A percentile compares a stretch with the other conserved stretches of the same genome.
phyloP scores from a whole-genome alignment of 2,113 vertebrate species.

The Psilopsiagon aymara region DNA sequence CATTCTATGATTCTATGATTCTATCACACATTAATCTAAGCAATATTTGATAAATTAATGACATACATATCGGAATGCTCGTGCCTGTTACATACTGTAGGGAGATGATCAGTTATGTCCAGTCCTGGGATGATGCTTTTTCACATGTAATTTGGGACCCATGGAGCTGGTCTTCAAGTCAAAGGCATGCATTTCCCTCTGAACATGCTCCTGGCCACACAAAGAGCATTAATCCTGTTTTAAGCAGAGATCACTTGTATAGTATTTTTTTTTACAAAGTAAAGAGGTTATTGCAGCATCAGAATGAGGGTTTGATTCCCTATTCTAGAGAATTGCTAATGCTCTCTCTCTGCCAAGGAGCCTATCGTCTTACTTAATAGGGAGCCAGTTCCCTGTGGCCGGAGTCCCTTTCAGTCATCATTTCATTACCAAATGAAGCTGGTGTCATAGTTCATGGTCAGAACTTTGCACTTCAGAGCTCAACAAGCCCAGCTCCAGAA shows the following conservation, averaged over 20 bases:
- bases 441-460: rapidly evolving
- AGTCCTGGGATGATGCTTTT: background rate
- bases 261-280: background rate
- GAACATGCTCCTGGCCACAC: background rate
- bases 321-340: background rate
- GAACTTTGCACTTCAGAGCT: background rate
- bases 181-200: background rate
- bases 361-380: background rate
- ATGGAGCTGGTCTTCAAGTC: too few species aligned
- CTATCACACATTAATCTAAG: background rate
- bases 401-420: background rate
- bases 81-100: background rate
- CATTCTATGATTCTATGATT: too few species aligned
- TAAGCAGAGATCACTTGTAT: background rate
- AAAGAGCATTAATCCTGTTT: background rate
- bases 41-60: background rate
- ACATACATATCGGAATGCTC: background rate
- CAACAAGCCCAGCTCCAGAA: background rate
- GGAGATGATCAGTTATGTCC: background rate
- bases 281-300: background rate
- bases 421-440: background rate
- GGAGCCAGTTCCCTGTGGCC: background rate
- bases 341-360: background rate
- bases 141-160: background rate
- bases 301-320: background rate